phyloP scores from a whole-genome alignment of 1,140 invertebrate genomes.

The Capitella teleta region DNA sequence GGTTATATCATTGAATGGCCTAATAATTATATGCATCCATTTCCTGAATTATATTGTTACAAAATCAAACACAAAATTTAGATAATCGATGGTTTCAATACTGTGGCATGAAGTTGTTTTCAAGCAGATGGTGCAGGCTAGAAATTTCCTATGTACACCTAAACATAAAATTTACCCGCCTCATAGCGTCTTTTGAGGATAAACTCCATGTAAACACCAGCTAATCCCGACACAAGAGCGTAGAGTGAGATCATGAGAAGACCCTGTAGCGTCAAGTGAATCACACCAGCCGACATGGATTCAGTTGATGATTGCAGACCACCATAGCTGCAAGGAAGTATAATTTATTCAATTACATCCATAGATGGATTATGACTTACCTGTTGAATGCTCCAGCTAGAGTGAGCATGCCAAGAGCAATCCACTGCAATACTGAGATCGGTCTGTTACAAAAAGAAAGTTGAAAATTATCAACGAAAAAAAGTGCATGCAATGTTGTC shows the following conservation, averaged over 20 bases:
- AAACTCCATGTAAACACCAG: slow-evolving; percentile 37
- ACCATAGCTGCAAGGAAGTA: slow-evolving; percentile 21
- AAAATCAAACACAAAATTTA: too few relatives aligned
- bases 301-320: slow-evolving; percentile 13
- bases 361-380: slow-evolving; percentile 15
- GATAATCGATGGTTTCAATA: too few relatives aligned
- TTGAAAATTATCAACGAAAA: neutral
- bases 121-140: too few relatives aligned
- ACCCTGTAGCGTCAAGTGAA: slow-evolving; percentile 28
- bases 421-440: slow-evolving; percentile 26
- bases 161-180: slow-evolving; percentile 14
- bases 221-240: slow-evolving; percentile 24
- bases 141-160: too few relatives aligned
- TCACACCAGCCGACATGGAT: slow-evolving; percentile 11
- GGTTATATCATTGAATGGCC: too few relatives aligned
- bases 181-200: slow-evolving; percentile 30
- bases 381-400: slow-evolving; percentile 30
- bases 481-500: slow-evolving; percentile 1
- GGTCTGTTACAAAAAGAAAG: slow-evolving; percentile 16
- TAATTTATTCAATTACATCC: too few relatives aligned
- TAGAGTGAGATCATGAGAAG: slow-evolving; percentile 30
- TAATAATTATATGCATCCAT: too few relatives aligned
- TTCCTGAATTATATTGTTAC: too few relatives aligned
- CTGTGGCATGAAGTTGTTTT: too few relatives aligned
- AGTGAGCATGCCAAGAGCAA: slow-evolving; percentile 25